Conservation (phyloP, 2,888 invertebrate genomes). For the Neelides folsomi region DNA sequence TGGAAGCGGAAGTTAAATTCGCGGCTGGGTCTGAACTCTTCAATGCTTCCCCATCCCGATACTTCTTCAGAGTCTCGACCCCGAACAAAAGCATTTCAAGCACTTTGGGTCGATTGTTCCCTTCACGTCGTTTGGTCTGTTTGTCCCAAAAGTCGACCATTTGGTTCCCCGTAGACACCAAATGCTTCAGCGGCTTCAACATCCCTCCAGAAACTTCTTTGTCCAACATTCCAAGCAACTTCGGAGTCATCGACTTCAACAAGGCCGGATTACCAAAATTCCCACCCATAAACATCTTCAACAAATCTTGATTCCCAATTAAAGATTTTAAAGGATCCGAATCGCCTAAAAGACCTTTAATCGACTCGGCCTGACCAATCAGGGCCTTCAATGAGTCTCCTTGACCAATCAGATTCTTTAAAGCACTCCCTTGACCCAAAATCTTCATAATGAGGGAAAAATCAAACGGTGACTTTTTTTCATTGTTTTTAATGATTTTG, state of each 20-base stretch:
- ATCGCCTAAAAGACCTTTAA: conserved; percentile 14
- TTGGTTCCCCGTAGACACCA: conserved; percentile 29
- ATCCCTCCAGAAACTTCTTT: conserved; percentile 30
- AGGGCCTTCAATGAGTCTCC: too few relatives aligned
- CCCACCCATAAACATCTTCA: conserved; percentile 6
- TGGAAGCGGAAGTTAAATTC: conserved; percentile 26
- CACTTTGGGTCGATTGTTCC: conserved; percentile 26
- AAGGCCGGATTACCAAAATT: conserved; percentile 24
- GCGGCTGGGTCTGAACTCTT: conserved; percentile 23
- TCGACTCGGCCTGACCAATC: too few relatives aligned
- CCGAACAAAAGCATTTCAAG: conserved; percentile 32
- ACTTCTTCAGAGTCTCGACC: conserved; percentile 29
- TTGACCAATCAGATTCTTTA: too few relatives aligned
- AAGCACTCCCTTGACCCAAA: too few relatives aligned
- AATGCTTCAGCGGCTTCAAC: conserved; percentile 28
- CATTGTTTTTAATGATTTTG: too few relatives aligned
- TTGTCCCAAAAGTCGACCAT: conserved; percentile 34
- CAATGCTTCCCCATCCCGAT: conserved; percentile 29
- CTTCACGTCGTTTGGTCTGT: conserved; percentile 25
- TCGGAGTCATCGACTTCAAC: conserved; percentile 29
- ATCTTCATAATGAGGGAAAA: too few relatives aligned
- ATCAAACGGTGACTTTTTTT: too few relatives aligned
- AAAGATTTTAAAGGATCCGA: neutral
- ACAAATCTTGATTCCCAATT: too few relatives aligned
- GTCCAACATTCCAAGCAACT: conserved; percentile 30